phyloP scores from a whole-genome alignment of 1,140 invertebrate genomes.

The Rhopalosiphum maidis region DNA sequence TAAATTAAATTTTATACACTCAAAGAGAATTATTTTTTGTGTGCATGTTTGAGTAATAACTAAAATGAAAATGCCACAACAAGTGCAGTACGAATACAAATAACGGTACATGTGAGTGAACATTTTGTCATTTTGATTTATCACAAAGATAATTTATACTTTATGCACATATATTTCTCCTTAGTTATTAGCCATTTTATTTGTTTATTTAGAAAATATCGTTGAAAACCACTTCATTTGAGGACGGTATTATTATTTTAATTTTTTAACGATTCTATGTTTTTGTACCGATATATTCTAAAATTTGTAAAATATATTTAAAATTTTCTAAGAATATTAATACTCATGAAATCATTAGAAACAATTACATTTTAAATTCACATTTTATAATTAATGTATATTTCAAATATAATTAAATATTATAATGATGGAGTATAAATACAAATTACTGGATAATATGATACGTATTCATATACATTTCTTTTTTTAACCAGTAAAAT shows the following conservation, averaged over 20 bases:
- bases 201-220: background rate
- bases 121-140: background rate
- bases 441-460: too few relatives aligned
- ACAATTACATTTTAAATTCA: background rate
- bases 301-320: too few relatives aligned
- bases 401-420: too few relatives aligned
- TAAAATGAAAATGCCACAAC: background rate
- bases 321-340: too few relatives aligned
- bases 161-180: background rate
- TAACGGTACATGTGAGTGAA: background rate
- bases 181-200: background rate
- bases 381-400: too few relatives aligned
- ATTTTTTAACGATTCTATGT: background rate
- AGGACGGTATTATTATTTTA: background rate
- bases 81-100: background rate
- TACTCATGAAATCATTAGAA: background rate
- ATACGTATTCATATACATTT: too few relatives aligned
- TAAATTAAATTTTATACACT: background rate
- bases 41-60: background rate
- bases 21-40: background rate
- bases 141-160: background rate
- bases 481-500: too few relatives aligned
- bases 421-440: too few relatives aligned
- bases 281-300: too few relatives aligned
- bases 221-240: background rate